Conservation (phyloP, 2,888 invertebrate species). For the Ochlodes sylvanus region DNA sequence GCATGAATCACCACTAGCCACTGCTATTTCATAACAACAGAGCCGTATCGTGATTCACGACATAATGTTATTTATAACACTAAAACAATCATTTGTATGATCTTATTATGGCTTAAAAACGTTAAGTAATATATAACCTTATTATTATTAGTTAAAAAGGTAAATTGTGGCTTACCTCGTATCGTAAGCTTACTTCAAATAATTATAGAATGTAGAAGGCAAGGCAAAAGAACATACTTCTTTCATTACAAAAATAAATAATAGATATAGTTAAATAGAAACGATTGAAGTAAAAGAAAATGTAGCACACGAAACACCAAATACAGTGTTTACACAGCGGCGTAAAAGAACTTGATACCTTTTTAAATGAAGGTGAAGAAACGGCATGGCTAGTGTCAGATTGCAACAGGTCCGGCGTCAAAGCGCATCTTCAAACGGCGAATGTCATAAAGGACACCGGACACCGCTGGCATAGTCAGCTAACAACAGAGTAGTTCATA, state of each 20-base stretch:
- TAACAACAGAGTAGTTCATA: constrained; percentile 44
- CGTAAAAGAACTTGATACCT: constrained; percentile 23
- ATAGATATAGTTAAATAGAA: not conserved
- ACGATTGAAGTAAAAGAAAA: not conserved
- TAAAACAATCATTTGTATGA: constrained; percentile 17
- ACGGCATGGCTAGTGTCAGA: constrained; percentile 44
- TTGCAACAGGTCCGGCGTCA: constrained; percentile 48
- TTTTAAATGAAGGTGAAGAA: constrained; percentile 39
- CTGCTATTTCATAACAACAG: constrained; percentile 48
- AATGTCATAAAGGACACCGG: constrained; percentile 51
- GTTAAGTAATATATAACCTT: not conserved
- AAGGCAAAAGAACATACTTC: no score
- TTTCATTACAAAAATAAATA: no score
- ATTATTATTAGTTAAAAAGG: not conserved
- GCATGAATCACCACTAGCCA: constrained; percentile 54
- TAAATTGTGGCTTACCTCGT: no score
- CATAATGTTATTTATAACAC: constrained; percentile 31
- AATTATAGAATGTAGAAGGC: no score
- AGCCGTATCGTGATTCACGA: constrained; percentile 47
- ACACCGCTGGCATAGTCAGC: constrained; percentile 49
- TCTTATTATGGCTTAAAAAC: not conserved
- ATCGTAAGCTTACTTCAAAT: no score
- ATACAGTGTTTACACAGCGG: not conserved
- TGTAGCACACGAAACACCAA: not conserved
- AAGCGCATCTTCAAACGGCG: constrained; percentile 45